Conservation (phyloP, 1,140 invertebrate species). For the Cyrtorhinus lividipennis region DNA sequence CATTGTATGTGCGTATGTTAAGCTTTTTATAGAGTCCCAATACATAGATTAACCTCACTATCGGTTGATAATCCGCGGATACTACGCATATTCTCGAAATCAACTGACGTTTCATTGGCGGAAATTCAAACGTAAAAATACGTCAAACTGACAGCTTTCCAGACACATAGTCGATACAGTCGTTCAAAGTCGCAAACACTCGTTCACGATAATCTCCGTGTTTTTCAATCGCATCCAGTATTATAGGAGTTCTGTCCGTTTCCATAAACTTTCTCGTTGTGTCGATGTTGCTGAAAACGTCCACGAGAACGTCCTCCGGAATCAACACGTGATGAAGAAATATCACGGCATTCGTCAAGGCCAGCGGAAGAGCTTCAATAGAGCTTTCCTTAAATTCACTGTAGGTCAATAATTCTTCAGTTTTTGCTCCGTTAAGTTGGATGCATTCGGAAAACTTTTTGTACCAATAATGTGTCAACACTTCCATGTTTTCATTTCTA, state of each 20-base stretch:
- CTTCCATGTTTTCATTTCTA: background rate
- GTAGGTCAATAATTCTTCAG: background rate
- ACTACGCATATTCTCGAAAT: too few relatives aligned
- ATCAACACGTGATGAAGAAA: background rate
- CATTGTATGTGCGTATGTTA: too few relatives aligned
- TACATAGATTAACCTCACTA: too few relatives aligned
- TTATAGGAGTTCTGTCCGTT: background rate
- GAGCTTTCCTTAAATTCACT: background rate
- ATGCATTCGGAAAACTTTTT: background rate
- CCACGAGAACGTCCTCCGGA: background rate
- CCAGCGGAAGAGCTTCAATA: background rate
- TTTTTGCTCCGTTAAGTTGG: background rate
- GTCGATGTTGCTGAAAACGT: background rate
- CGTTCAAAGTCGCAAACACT: background rate
- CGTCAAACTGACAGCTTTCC: background rate
- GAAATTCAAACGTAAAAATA: too few relatives aligned
- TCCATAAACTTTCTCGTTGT: background rate
- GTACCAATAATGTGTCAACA: background rate
- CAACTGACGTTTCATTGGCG: too few relatives aligned
- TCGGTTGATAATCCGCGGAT: too few relatives aligned
- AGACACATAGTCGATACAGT: background rate
- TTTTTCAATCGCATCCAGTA: background rate
- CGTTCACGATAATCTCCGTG: background rate
- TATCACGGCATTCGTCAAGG: background rate
- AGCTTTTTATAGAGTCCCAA: too few relatives aligned